Base-by-base conservation (phyloP, 2,888 invertebrate species). In the Zygothrica quintamaculata region DNA sequence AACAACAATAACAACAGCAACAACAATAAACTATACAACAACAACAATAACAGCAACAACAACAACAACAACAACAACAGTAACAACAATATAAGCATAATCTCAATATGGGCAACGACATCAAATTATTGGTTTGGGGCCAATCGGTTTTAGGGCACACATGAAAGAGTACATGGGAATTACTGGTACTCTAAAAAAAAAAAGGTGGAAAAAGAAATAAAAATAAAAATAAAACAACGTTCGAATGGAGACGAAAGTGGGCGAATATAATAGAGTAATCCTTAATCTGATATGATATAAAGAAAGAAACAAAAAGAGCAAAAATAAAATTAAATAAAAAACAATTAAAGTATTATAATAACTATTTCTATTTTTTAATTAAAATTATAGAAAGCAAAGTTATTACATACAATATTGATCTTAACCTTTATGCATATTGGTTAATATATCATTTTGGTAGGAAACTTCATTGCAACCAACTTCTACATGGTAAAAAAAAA, bases 101-200 rank as follows among this genome's bases (percentile, higher is more conserved):
- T 58, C 56, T 61, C 77, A 67, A 74, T 58, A 52, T 68, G 68
- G 58, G 44, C 60, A 78, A 65, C 65, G 76, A 82, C 81, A 81
- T 59, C 50, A 68, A 80, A 74, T 68, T 67, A 73, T 73, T 59
- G 64, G 62, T 67, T 81, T 64, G 46, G 43, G 46, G 34, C 33
- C 33, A 29, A 42, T 33, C 11, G 26, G 7, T 43, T 51, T 53
- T 59, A 59, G 57, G 57, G 46, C 65, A 43, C 40, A 29, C 58
- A 43, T 51, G 42, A 36, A 36, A 15, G 11, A 15, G 12, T 16
- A 26, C 36, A 47, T 42, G 50, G 29, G 72, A 51, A 39, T 18
- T 44, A 29, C 9, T n/a, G 29, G 7, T n/a, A 29, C 18, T 65
- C 51, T 11, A n/a, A n/a, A n/a, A n/a, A n/a, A n/a, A n/a, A n/a